These are phyloP conservation scores for Gallinago jamesoni DNA, from an alignment of 2,113 vertebrate genomes.

Conservation along the genomic window DNA sequence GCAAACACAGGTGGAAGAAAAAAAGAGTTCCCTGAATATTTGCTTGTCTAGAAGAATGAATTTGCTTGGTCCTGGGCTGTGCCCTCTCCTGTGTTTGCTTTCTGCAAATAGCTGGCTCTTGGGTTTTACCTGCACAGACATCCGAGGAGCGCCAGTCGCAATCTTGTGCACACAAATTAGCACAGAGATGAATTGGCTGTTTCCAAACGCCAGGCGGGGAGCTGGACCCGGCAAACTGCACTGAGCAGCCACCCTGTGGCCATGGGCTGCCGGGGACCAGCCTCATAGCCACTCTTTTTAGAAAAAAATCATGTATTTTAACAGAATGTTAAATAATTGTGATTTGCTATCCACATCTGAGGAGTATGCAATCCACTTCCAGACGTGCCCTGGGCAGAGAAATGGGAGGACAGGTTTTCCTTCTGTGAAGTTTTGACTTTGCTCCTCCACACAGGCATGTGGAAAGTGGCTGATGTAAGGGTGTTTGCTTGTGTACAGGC, in stretches of 20 bases:
- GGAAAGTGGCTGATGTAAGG: neutral
- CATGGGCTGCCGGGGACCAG: neutral
- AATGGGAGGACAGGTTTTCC: neutral
- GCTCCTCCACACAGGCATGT: neutral
- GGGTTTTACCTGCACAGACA: neutral
- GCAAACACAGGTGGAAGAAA: neutral
- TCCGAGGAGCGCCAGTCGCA: neutral
- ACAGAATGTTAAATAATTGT: neutral
- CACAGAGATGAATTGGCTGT: neutral
- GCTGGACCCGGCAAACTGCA: neutral
- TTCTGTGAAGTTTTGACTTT: neutral
- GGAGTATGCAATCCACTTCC: neutral
- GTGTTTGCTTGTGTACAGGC: neutral
- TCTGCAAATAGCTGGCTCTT: slow-evolving; percentile 4
- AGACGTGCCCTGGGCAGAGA: neutral
- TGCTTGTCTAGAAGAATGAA: slow-evolving; percentile 34
- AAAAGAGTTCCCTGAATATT: neutral
- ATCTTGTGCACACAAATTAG: slow-evolving; percentile 36
- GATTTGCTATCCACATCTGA: neutral
- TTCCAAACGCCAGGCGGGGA: neutral
- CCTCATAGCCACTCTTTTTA: neutral
- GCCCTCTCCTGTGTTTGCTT: slow-evolving; percentile 31
- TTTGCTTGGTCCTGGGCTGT: slow-evolving; percentile 37
- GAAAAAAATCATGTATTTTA: neutral
- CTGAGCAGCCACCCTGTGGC: neutral